These are phyloP conservation scores for Copsychus sechellarum DNA, from an alignment of 2,113 vertebrate genomes.

Conservation along the genomic window DNA sequence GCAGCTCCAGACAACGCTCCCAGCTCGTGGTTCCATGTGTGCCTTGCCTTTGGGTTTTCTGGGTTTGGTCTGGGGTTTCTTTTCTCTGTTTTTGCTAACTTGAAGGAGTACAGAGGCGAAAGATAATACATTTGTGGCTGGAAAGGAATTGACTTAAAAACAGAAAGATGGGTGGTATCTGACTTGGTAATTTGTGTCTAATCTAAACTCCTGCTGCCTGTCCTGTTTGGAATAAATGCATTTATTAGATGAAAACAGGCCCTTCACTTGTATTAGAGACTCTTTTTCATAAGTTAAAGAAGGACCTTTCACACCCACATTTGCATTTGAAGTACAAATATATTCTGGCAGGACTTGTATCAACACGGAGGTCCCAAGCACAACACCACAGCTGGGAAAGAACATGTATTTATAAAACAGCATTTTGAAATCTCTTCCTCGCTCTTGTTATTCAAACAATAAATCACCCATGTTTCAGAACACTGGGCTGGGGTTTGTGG, in stretches of 20 bases:
- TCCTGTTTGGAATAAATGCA: neutral
- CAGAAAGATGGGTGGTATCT: constrained; percentile 32
- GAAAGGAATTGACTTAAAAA: constrained; percentile 19
- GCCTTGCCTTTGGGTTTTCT: neutral
- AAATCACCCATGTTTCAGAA: neutral
- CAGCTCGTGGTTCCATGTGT: neutral
- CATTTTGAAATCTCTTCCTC: neutral
- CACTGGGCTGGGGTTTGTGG: neutral
- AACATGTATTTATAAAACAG: neutral
- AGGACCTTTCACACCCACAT: neutral
- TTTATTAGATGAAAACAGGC: neutral
- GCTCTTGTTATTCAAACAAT: constrained; percentile 13
- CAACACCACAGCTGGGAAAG: neutral
- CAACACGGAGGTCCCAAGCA: constrained; percentile 25
- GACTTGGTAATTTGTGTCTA: neutral
- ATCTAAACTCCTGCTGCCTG: neutral
- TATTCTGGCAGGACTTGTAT: neutral
- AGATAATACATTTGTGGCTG: neutral
- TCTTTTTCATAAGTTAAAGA: neutral
- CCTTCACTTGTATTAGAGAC: neutral
- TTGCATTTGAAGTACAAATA: neutral
- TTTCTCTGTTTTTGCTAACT: neutral
- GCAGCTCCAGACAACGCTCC: neutral
- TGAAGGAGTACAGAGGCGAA: constrained; percentile 13
- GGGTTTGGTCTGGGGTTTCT: neutral